Conservation (phyloP, 2,797 vertebrate species). For the Mareca strepera region DNA sequence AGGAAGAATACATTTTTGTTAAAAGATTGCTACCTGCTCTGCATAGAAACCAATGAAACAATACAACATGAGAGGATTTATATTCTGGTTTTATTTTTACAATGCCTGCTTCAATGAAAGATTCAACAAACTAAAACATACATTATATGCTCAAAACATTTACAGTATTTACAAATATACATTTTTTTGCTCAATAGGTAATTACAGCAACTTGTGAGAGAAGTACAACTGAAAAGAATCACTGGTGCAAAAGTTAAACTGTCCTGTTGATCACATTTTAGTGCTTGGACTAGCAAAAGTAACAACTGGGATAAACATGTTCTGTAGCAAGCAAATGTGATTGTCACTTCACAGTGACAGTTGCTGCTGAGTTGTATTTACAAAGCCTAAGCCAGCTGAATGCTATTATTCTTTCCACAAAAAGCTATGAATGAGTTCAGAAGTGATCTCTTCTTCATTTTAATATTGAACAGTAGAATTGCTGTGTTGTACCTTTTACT, state of each 20-base stretch:
- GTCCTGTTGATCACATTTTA: background rate
- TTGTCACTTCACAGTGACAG: background rate
- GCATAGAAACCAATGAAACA: background rate
- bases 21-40: background rate
- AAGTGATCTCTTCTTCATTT: background rate
- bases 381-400: background rate
- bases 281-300: background rate
- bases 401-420: background rate
- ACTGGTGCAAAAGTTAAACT: background rate
- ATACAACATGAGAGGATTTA: background rate
- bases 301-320: background rate
- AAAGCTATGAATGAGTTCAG: background rate
- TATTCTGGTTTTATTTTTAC: conserved; percentile 67
- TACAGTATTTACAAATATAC: conserved; percentile 68
- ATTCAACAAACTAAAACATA: conserved; percentile 54
- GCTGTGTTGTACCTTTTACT: conserved; percentile 9
- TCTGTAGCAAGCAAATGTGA: background rate
- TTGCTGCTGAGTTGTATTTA: background rate
- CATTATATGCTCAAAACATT: background rate
- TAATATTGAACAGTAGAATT: background rate
- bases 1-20: background rate
- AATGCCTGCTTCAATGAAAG: conserved; percentile 64
- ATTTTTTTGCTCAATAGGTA: conserved; percentile 27
- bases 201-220: conserved; percentile 21
- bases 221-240: conserved; percentile 51